Evolutionary conservation across 2,888 invertebrate genomes (phyloP).

Genomic region (Conomelus anceps): DNA sequence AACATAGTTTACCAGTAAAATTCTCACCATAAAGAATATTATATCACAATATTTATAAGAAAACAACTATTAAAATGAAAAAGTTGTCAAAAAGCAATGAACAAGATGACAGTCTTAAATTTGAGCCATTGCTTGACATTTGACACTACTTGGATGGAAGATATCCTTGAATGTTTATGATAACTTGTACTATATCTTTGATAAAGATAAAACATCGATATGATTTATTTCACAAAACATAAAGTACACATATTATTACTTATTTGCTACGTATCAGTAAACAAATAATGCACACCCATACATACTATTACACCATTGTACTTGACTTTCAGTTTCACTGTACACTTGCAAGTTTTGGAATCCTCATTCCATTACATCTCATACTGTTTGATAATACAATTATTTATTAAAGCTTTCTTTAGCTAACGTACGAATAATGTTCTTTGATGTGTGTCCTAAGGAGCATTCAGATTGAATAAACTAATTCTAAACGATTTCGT

Average conservation of each 20-base stretch:
- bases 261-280: neutral
- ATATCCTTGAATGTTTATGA: neutral
- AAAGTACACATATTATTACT: neutral
- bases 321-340: neutral
- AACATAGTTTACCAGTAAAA: neutral
- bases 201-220: neutral
- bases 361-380: neutral
- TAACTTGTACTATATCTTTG: neutral
- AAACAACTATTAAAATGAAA: too few species aligned
- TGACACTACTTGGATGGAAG: neutral
- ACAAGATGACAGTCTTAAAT: neutral
- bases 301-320: neutral
- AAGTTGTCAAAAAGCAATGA: neutral
- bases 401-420: neutral
- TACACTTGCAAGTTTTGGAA: neutral
- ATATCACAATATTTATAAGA: neutral
- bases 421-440: neutral
- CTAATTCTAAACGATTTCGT: neutral
- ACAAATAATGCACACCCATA: neutral
- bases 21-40: neutral
- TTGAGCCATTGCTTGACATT: neutral
- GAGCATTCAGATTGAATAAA: neutral
- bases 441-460: neutral
- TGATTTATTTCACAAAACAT: neutral
- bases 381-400: neutral